Base-by-base conservation (phyloP, 2,888 invertebrate genomes). In the Metallyticus violacea region DNA sequence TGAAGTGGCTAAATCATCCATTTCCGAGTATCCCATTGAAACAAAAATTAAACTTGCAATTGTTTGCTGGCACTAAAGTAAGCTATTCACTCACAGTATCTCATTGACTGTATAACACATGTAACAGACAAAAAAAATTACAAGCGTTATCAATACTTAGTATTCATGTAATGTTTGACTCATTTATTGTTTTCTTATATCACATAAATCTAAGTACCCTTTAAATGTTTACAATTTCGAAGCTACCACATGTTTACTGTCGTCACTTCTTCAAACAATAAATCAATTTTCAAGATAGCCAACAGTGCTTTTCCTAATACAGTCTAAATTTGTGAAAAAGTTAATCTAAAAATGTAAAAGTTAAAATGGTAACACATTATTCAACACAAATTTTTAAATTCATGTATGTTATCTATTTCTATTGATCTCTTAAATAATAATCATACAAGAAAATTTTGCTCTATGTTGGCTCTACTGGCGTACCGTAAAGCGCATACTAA, bases 1-100 rank as follows among this genome's bases (percentile, higher is more conserved):
- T n/a, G 83, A 78, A n/a, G 79, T 77, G 27, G 77, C 86, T 26
- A 86, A 81, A 9, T 86, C 86, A 30, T 86, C 83, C 86, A 86
- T 86, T 83, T 25, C 28, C 26, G 28, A 29, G 7, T 26, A 76
- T 26, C 7, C 85, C 77, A 62, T 30, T 7, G 7, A n/a, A 77
- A 29, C 40, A 62, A 62, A 15, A 15, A 0, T 62, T 62, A 15
- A 15, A n/a, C n/a, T n/a, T n/a, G n/a, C n/a, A n/a, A n/a, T n/a
- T n/a, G n/a, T n/a, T n/a, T n/a, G n/a, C n/a, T n/a, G n/a, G n/a
- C n/a, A n/a, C n/a, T n/a, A n/a, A n/a, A n/a, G n/a, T n/a, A n/a
- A n/a, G n/a, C n/a, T n/a, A n/a, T n/a, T n/a, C n/a, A n/a, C n/a
- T n/a, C n/a, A n/a, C n/a, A n/a, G 15, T 62, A 0, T 62, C 40